A percentile compares a stretch with the other conserved stretches of the same genome.
Conservation (phyloP, 2,797 vertebrate species). For the Natrix natrix region DNA sequence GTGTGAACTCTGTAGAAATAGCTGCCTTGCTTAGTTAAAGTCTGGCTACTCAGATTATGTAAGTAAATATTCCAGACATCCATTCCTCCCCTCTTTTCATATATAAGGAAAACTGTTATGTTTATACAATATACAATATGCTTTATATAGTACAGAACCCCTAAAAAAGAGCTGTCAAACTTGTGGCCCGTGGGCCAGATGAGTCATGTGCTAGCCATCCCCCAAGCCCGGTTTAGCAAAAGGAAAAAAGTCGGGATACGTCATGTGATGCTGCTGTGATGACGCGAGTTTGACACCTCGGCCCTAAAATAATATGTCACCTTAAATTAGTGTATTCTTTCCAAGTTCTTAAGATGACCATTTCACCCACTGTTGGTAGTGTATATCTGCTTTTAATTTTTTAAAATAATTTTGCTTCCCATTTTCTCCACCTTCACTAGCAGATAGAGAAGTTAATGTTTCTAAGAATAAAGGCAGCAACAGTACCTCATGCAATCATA, state of each 20-base stretch:
- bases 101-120: background rate
- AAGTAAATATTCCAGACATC: background rate
- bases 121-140: background rate
- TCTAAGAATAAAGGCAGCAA: slow-evolving; percentile 20
- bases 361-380: background rate
- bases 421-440: background rate
- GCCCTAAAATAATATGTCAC: background rate
- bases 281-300: too few species aligned
- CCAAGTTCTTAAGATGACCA: slow-evolving; percentile 12
- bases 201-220: too few species aligned
- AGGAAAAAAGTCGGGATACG: too few species aligned
- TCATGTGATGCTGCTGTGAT: too few species aligned
- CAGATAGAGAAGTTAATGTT: slow-evolving; percentile 15
- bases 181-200: accelerated
- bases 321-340: background rate
- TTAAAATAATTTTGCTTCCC: background rate
- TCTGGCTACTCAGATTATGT: background rate
- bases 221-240: too few species aligned
- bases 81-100: too few species aligned
- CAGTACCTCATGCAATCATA: background rate
- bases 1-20: background rate
- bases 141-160: background rate
- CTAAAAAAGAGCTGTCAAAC: background rate
- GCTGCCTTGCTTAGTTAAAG: background rate
- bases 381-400: slow-evolving; percentile 10